Evolutionary conservation across 92 coral and sea anemone genomes (phyloP), one percentile per base, ranked within the genome.

Genomic region (Galaxea fascicularis): DNA sequence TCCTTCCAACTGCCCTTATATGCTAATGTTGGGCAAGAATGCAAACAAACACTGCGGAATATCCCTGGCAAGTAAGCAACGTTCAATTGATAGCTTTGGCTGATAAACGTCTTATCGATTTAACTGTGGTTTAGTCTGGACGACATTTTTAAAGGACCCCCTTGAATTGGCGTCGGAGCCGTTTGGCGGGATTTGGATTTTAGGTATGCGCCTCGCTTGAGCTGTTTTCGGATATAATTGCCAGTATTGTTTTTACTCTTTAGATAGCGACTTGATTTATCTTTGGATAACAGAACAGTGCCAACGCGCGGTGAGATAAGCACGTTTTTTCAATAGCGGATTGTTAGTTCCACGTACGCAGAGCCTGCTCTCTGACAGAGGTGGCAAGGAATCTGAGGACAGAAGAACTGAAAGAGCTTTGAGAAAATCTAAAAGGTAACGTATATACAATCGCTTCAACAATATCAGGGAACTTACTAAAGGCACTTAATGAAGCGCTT

Each of bases 1-100:
- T 35, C 64, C 68, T n/a, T 20, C 18, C 29, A 11, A 31, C 18
- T 21, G 25, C 56, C 25, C 66, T 11, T 60, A 3, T 28, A 51
- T 51, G 84, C 75, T 66, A 66, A 79, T 79, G 66, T 79, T 79
- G 84, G 28, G 21, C 24, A 47, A n/a, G 51, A 0, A 24, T 15
- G 66, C 66, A 79, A 79, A 79, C 73, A 79, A 79, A 79, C 84
- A 79, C 0, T 25, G 46, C 14, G n/a, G 27, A 29, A 66, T 66
- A 52, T 29, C 75, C 60, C 1, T 65, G 84, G 31, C 75, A 67
- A 66, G 65, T 66, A 31, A 49, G 76, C 49, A 65, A 51, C 51
- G 73, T 6, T 51, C 31, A 29, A 66, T 20, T 30, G 62, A 49
- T 70, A 77, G 41, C 58, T 18, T 67, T 20, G 17, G n/a, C 62